These are phyloP conservation scores for Todiramphus saurophagus DNA, from an alignment of 2,113 vertebrate genomes.

Conservation along the genomic window DNA sequence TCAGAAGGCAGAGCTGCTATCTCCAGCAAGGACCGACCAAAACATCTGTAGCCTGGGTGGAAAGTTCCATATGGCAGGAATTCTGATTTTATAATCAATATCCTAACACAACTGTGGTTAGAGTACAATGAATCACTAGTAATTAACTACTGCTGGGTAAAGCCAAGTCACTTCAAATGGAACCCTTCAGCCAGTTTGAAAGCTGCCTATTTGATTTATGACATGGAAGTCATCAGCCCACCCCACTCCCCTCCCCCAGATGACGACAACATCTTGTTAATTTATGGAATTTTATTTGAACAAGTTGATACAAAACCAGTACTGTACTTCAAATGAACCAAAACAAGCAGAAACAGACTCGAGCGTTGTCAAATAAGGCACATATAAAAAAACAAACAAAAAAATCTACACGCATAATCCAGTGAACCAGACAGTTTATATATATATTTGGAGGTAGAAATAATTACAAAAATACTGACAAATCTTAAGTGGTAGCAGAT, in stretches of 20 bases:
- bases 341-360: slow-evolving; percentile 62
- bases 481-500: slow-evolving; percentile 76
- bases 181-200: not conserved
- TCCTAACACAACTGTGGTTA: not conserved
- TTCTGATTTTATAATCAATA: not conserved
- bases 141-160: not conserved
- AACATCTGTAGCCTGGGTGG: not conserved
- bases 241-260: not conserved
- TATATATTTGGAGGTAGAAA: slow-evolving; percentile 82
- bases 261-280: not conserved
- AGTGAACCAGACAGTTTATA: slow-evolving; percentile 79
- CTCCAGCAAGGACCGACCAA: not conserved
- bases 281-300: slow-evolving; percentile 65
- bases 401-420: slow-evolving; percentile 74
- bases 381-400: slow-evolving; percentile 77
- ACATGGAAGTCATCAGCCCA: not conserved
- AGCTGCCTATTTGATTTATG: slow-evolving; percentile 21
- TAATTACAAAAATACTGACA: slow-evolving; percentile 87
- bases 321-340: slow-evolving; percentile 61
- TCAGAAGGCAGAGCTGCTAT: not conserved
- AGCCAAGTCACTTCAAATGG: not conserved
- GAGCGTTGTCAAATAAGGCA: slow-evolving; percentile 80
- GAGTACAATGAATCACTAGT: not conserved
- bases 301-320: slow-evolving; percentile 66
- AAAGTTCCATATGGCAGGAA: not conserved